A percentile compares a stretch with the other conserved stretches of the same genome.
These are phyloP conservation scores for Hemiprocne comata DNA, from an alignment of 2,113 vertebrate species.

Conservation along the genomic window DNA sequence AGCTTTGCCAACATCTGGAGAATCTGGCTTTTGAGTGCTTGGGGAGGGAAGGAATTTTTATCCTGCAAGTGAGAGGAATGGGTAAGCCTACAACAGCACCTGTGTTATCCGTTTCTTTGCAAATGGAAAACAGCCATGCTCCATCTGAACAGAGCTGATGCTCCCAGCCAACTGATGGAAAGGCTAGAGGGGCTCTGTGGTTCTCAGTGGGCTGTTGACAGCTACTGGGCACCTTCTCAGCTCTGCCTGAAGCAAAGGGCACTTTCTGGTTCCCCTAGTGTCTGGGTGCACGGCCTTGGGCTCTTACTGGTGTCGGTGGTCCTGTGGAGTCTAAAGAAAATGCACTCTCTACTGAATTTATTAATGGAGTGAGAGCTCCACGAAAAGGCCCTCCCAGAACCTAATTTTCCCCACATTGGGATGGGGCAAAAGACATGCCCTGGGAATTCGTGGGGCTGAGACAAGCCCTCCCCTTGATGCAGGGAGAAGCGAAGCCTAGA, in stretches of 20 bases:
- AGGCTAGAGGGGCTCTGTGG: neutral
- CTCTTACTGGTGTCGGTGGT: neutral
- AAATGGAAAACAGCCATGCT: slow-evolving; percentile 17
- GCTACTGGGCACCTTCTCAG: neutral
- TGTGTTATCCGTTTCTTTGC: slow-evolving; percentile 16
- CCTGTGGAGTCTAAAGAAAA: neutral
- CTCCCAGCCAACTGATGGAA: neutral
- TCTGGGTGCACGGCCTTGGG: too few species aligned
- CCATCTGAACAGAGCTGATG: neutral
- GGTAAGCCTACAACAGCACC: slow-evolving; percentile 42
- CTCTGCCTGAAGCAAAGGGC: neutral
- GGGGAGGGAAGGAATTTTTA: slow-evolving; percentile 51
- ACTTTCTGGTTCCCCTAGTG: neutral
- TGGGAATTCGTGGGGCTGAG: neutral
- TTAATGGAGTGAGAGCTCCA: neutral
- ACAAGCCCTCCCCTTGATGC: neutral
- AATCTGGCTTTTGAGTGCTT: slow-evolving; percentile 20
- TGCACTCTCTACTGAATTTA: neutral
- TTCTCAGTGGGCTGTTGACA: neutral
- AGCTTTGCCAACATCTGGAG: slow-evolving; percentile 55
- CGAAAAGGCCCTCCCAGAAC: neutral
- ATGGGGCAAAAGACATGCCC: neutral
- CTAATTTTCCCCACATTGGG: neutral
- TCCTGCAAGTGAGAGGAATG: slow-evolving; percentile 11
- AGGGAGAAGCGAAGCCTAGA: neutral